Percentiles rank a stretch among this genome's conserved stretches.
Conservation (phyloP, 1,140 invertebrate species). For the Eumaeus atala region DNA sequence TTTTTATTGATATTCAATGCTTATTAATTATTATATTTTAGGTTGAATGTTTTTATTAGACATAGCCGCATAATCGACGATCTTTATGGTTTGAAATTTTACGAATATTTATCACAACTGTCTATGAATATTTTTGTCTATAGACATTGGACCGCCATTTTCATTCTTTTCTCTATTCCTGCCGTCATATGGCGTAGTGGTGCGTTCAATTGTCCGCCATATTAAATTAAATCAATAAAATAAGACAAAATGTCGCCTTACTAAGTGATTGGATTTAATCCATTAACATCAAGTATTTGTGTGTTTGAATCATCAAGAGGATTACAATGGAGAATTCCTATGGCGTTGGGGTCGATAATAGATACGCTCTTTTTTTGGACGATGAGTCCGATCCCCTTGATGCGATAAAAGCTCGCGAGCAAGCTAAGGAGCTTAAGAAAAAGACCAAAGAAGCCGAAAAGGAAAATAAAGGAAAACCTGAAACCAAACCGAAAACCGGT, state of each 20-base stretch:
- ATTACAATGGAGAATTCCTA: constrained; percentile 92
- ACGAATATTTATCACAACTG: not conserved
- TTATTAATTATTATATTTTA: no score
- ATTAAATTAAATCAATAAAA: constrained; percentile 75
- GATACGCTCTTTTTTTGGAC: constrained; percentile 93
- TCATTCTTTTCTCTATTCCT: constrained; percentile 68
- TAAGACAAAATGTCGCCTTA: constrained; percentile 72
- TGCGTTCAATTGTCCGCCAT: constrained; percentile 70
- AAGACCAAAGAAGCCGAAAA: constrained; percentile 89
- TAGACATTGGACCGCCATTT: constrained; percentile 51
- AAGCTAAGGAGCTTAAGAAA: constrained; percentile 87
- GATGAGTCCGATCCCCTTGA: constrained; percentile 92
- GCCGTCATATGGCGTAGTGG: constrained; percentile 73
- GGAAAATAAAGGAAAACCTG: constrained; percentile 86
- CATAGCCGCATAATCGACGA: no score
- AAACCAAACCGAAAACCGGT: constrained; percentile 74
- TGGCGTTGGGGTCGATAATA: constrained; percentile 93
- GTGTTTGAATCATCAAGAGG: constrained; percentile 70
- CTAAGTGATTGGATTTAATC: constrained; percentile 69
- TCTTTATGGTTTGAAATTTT: no score
- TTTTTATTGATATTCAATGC: no score
- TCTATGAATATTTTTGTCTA: constrained; percentile 11
- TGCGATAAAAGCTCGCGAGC: constrained; percentile 86
- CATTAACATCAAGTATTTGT: constrained; percentile 72
- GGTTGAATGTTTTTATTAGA: no score